Evolutionary conservation across 2,797 vertebrate genomes (phyloP), one percentile per base, ranked within the genome.

Genomic region (Petrocephalus sullivani): DNA sequence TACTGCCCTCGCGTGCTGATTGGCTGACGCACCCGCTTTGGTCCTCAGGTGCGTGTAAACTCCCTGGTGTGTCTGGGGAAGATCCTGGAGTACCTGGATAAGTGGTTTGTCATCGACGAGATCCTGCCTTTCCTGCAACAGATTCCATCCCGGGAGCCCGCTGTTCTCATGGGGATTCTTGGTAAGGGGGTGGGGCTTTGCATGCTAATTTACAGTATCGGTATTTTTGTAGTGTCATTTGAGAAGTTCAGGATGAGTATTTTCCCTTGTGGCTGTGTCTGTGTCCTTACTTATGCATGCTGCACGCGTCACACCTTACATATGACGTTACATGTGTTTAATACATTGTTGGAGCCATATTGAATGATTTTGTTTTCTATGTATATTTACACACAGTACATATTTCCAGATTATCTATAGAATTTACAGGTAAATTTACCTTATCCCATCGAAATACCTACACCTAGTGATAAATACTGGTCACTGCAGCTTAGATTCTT

Each of bases 81-180:
- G 94, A 98, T 99, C 93, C 94, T 99, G 94, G 98, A 99, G 90
- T 99, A 99, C 92, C 92, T 99, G 64, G 98, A 99, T 95, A 99
- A 99, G 91, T 99, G 98, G 98, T 99, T 94, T 92, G 98, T 99
- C 60, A 97, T 99, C 78, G 98, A 99, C n/a, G 98, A 99, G 94
- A 96, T 99, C 93, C 95, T 99, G 67, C 98, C 98, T 87, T 99
- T 99, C 94, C 93, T 99, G 87, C 98, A 98, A 92, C 98, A 99
- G 93, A 99, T 99, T 93, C 98, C 98, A 82, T 99, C 98, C 78
- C 97, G 97, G 93, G 98, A 99, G 91, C 98, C 98, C 54, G 98
- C 98, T 0, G 98, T 99, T 14, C 97, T 99, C 88, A 99, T 99
- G 98, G 98, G 98, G 87, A 94, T 99, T 94, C 93, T 99, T 92